Conservation (phyloP, 2,113 vertebrate genomes). For the Jaculus jaculus region DNA sequence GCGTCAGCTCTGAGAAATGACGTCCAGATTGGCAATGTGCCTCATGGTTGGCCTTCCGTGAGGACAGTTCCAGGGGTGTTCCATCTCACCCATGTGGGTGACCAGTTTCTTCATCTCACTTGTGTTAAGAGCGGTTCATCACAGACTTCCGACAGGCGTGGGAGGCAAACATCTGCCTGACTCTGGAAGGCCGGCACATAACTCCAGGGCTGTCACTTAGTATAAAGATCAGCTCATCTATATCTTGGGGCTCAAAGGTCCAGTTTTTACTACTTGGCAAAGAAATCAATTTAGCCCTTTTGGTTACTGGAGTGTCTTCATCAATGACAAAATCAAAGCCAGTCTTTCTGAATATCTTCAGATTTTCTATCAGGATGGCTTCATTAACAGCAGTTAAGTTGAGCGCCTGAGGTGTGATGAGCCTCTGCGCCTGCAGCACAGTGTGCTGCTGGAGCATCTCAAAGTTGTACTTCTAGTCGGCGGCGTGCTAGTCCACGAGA, state of each 20-base stretch:
- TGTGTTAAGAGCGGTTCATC: constrained; percentile 92
- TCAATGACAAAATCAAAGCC: constrained; percentile 96
- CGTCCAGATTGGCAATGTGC: constrained; percentile 92
- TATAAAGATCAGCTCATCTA: constrained; percentile 98
- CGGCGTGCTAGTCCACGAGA: constrained; percentile 98
- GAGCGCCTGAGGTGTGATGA: constrained; percentile 94
- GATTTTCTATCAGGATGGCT: constrained; percentile 93
- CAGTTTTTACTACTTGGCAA: constrained; percentile 98
- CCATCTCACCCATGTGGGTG: constrained; percentile 96
- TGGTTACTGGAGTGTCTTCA: constrained; percentile 91
- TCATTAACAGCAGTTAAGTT: constrained; percentile 94
- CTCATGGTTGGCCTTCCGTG: constrained; percentile 98
- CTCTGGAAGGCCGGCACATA: constrained; percentile 96
- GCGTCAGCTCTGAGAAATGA: constrained; percentile 89
- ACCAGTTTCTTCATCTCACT: constrained; percentile 96
- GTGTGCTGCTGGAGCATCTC: constrained; percentile 96
- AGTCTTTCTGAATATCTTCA: constrained; percentile 96
- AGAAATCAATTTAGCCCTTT: constrained; percentile 93
- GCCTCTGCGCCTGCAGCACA: constrained; percentile 93
- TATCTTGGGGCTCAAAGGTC: constrained; percentile 95
- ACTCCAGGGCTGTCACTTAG: constrained; percentile 94
- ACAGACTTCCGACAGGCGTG: constrained; percentile 97
- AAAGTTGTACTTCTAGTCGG: constrained; percentile 99
- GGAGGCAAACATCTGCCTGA: constrained; percentile 98
- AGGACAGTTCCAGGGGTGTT: constrained; percentile 99